phyloP scores from a whole-genome alignment of 2,113 vertebrate species.

The Nibea coibor region DNA sequence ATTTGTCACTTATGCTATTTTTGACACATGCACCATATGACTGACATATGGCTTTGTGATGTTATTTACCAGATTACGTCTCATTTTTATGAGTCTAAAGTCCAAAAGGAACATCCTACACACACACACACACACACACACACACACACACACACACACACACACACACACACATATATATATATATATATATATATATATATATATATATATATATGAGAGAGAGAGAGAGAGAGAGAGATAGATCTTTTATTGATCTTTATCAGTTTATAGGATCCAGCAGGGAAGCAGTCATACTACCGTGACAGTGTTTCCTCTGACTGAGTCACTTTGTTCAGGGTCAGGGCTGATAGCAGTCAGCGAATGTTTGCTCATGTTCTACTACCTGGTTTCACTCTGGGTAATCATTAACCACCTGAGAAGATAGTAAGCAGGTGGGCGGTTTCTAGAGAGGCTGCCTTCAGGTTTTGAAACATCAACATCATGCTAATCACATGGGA shows the following conservation, averaged over 20 bases:
- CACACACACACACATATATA: neutral
- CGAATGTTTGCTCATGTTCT: slow-evolving; percentile 71
- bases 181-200: too few species aligned
- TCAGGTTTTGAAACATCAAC: slow-evolving; percentile 51
- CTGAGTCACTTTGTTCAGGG: slow-evolving; percentile 64
- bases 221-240: too few species aligned
- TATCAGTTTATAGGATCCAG: slow-evolving; percentile 25
- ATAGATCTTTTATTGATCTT: neutral
- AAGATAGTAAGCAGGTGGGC: slow-evolving; percentile 50
- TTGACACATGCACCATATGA: too few species aligned
- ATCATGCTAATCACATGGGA: slow-evolving; percentile 5
- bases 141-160: slow-evolving; percentile 1
- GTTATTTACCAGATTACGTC: neutral
- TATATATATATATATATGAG: too few species aligned
- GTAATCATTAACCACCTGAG: slow-evolving; percentile 88
- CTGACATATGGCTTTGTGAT: neutral
- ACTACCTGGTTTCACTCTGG: slow-evolving; percentile 84
- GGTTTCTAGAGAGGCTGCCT: slow-evolving; percentile 67
- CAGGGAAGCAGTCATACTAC: slow-evolving; percentile 8
- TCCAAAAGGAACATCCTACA: slow-evolving; percentile 38
- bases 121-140: neutral
- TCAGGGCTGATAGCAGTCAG: slow-evolving; percentile 63
- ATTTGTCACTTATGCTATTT: slow-evolving; percentile 3
- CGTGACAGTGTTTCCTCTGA: slow-evolving; percentile 27
- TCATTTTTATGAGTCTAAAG: slow-evolving; percentile 53